Percentiles rank a stretch among this genome's conserved stretches.
phyloP scores from a whole-genome alignment of 2,113 vertebrate genomes.

The Naja naja region DNA sequence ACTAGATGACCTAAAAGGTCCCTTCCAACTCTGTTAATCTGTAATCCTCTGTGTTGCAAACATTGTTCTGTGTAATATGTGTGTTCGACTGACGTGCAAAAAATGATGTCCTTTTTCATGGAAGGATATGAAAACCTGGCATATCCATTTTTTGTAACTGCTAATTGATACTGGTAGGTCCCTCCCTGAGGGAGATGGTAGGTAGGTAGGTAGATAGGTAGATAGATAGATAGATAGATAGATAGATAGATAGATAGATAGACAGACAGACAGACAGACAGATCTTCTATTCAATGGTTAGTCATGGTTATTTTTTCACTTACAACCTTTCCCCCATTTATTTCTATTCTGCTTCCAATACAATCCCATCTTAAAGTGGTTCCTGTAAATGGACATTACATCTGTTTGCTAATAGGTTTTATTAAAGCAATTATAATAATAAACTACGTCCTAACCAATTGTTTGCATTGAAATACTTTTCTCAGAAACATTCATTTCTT shows the following conservation, averaged over 20 bases:
- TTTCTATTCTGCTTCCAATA: no score
- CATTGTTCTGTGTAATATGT: not conserved
- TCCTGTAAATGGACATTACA: not conserved
- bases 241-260: no score
- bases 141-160: not conserved
- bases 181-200: not conserved
- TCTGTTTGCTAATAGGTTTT: not conserved
- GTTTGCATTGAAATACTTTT: not conserved
- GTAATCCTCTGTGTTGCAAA: fast-evolving
- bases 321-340: not conserved
- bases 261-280: no score
- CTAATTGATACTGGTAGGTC: not conserved
- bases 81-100: not conserved
- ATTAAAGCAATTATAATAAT: not conserved
- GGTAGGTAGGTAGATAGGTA: no score
- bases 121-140: not conserved
- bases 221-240: no score
- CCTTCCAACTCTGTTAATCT: no score
- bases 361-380: not conserved
- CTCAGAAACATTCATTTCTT: not conserved
- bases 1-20: no score
- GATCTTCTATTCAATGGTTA: not conserved
- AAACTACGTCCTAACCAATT: not conserved
- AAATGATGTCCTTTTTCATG: not conserved
- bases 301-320: not conserved